Base-by-base conservation (phyloP, 1,140 invertebrate species). In the Sycophaga agraensis region DNA sequence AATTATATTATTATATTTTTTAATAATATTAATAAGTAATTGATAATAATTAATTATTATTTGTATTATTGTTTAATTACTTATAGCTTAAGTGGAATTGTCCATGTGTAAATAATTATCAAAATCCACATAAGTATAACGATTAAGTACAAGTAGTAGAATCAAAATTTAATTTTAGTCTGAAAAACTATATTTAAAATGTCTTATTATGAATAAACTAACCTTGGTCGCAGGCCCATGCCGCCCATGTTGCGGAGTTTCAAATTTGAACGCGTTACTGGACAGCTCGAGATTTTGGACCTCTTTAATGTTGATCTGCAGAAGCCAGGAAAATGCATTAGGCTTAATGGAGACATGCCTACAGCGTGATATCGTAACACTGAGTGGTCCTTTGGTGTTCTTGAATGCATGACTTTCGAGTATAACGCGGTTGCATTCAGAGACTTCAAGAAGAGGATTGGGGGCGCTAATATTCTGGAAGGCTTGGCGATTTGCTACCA, bases 241-340 rank as follows among this genome's bases (percentile, higher is more conserved):
- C 21, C 78, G 70, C 7, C 80, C 80, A 31, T 75, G 73, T 35
- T 73, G 80, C 48, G 83, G 79, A 65, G 82, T 77, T 54, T 88
- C 86, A 57, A 88, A 82, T 60, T 82, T 83, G 71, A 90, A 90
- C 0, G 87, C 81, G 31, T 84, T 83, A 40, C 81, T 80, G 6
- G 81, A 77, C 6, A 89, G 74, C 21, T 82, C 75, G 14, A 89
- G 69, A 2, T 78, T 71, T 2, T 74, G 70, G 1, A 88, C 82
- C 37, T 88, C 82, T 50, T 70, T 81, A 48, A 89, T 80, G 35
- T 72, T 81, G 67, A 88, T 82, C 59, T 82, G 81, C 16, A 85
- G 75, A 11, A 89, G 76, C 82, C 86, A 85, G 9, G 85, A 86
- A 62, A 90, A 89, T 0, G 87, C 84, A 37, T 82, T 78, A 11